A percentile compares a stretch with the other conserved stretches of the same genome.
These are phyloP conservation scores for Scaptomyza pallida DNA, from an alignment of 1,140 invertebrate species.

Conservation along the genomic window DNA sequence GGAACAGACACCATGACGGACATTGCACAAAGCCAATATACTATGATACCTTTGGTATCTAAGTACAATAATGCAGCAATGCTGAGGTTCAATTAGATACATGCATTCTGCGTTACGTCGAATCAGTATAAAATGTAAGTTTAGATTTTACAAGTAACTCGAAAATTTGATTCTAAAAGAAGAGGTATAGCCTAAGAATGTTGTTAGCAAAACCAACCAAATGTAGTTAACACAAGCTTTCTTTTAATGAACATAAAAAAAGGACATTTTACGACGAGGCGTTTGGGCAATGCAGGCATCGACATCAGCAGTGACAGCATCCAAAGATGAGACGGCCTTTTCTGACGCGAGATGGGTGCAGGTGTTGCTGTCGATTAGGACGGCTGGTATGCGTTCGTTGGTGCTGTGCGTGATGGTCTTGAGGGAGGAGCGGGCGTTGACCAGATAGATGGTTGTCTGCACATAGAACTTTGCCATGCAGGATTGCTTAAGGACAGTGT, in stretches of 20 bases:
- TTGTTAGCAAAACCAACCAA: too few species aligned
- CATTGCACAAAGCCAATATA: too few species aligned
- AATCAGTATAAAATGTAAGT: too few species aligned
- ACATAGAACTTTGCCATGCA: constrained; percentile 63
- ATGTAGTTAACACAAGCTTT: neutral
- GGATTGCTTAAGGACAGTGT: constrained; percentile 28
- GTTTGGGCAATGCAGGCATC: constrained; percentile 50
- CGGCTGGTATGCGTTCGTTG: constrained; percentile 61
- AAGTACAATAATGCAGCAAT: too few species aligned
- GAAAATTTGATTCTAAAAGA: too few species aligned
- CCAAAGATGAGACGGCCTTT: constrained; percentile 49
- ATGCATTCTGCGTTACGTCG: too few species aligned
- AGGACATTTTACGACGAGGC: constrained; percentile 9
- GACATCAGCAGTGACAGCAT: constrained; percentile 50
- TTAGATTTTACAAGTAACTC: too few species aligned
- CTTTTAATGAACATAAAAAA: neutral
- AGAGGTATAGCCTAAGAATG: too few species aligned
- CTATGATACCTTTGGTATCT: too few species aligned
- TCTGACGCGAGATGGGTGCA: constrained; percentile 66
- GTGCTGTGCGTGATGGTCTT: constrained; percentile 64
- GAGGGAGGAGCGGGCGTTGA: constrained; percentile 58
- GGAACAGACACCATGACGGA: too few species aligned
- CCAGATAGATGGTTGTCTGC: constrained; percentile 54
- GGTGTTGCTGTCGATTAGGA: constrained; percentile 57
- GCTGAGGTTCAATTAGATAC: too few species aligned